Evolutionary conservation across 2,888 invertebrate species (phyloP).

Genomic region (Plebejus argus): DNA sequence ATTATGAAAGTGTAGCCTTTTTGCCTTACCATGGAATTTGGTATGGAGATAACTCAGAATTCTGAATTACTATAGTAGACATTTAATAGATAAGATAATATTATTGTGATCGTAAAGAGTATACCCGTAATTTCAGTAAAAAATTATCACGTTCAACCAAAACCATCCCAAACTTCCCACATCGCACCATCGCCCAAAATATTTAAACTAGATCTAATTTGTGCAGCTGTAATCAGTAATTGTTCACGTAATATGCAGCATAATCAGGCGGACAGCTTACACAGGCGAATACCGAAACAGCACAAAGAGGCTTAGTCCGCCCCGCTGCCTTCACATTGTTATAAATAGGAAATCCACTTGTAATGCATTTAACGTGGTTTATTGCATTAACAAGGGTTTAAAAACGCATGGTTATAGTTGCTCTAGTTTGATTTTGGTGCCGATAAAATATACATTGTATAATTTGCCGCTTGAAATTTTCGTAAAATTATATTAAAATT

Average conservation of each 20-base stretch:
- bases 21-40: too few relatives aligned
- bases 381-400: neutral
- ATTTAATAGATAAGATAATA: too few relatives aligned
- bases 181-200: neutral
- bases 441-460: too few relatives aligned
- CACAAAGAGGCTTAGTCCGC: slow-evolving; percentile 14
- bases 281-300: slow-evolving; percentile 12
- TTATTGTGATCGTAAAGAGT: too few relatives aligned
- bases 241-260: slow-evolving; percentile 9
- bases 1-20: too few relatives aligned
- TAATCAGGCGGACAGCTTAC: slow-evolving; percentile 8
- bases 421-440: too few relatives aligned
- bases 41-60: too few relatives aligned
- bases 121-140: neutral
- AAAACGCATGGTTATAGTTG: neutral
- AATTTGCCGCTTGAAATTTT: too few relatives aligned
- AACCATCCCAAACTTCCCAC: neutral
- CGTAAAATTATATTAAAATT: too few relatives aligned
- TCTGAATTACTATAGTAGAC: too few relatives aligned
- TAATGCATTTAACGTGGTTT: slow-evolving; percentile 1
- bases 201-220: slow-evolving; percentile 3
- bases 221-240: slow-evolving; percentile 12
- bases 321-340: slow-evolving; percentile 14
- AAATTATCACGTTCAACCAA: neutral
- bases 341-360: slow-evolving; percentile 22